phyloP scores from a whole-genome alignment of 2,113 vertebrate genomes.

The Uropsilus gracilis region DNA sequence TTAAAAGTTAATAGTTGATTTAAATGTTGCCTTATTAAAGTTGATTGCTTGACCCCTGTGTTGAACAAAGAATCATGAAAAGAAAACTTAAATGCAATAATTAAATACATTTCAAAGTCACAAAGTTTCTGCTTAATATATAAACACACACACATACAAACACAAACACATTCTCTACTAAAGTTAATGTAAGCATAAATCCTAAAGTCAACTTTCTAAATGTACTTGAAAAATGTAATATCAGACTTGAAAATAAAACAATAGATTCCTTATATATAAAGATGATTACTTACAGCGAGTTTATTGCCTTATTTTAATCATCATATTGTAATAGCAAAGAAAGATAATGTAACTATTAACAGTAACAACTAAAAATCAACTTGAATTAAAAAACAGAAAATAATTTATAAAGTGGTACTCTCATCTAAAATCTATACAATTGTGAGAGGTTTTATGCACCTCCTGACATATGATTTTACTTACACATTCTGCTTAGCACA shows the following conservation, averaged over 20 bases:
- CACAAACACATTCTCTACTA: not conserved
- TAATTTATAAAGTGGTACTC: constrained; percentile 6
- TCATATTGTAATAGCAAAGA: not conserved
- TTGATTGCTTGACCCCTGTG: constrained; percentile 52
- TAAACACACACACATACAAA: not conserved
- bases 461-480: not conserved
- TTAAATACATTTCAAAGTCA: constrained; percentile 45
- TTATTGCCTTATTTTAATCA: constrained; percentile 35
- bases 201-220: not conserved
- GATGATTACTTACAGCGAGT: not conserved
- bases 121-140: not conserved
- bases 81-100: constrained; percentile 59
- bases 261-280: not conserved
- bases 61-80: constrained; percentile 69
- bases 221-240: constrained; percentile 13
- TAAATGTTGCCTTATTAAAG: constrained; percentile 46
- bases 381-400: constrained; percentile 23
- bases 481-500: not conserved
- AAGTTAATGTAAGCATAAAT: not conserved
- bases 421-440: not conserved
- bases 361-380: constrained; percentile 3
- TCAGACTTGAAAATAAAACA: constrained; percentile 7
- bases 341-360: not conserved
- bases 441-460: not conserved
- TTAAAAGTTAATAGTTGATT: constrained; percentile 68